Conservation (phyloP, 2,888 invertebrate genomes). For the Ypsolopha scabrella region DNA sequence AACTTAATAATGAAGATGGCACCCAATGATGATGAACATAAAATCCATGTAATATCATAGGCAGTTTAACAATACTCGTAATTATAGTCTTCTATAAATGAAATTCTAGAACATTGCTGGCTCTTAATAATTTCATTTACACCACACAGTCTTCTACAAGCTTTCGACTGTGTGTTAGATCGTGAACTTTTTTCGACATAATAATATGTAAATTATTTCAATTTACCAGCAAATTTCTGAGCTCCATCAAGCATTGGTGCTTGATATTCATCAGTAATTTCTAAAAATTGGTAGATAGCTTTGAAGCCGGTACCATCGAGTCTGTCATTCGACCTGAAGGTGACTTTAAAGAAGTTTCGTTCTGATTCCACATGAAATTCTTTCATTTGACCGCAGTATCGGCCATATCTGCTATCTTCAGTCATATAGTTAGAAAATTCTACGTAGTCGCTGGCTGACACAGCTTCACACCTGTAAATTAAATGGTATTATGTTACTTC, state of each 20-base stretch:
- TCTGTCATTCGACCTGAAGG: conserved; percentile 93
- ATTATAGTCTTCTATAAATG: no score
- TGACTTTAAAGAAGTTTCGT: conserved; percentile 92
- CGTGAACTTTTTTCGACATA: no score
- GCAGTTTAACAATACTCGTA: no score
- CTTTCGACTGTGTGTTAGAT: no score
- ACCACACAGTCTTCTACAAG: no score
- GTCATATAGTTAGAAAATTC: conserved; percentile 96
- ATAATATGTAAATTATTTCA: no score
- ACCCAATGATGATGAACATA: no score
- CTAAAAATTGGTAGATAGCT: conserved; percentile 89
- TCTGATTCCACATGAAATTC: conserved; percentile 89
- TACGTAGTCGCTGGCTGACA: conserved; percentile 94
- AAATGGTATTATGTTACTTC: conserved; percentile 7
- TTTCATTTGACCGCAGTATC: conserved; percentile 88
- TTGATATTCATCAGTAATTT: conserved; percentile 73
- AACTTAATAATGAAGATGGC: no score
- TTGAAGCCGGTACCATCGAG: conserved; percentile 95
- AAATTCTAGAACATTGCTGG: no score
- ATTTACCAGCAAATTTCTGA: conserved; percentile 45
- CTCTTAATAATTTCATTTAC: no score
- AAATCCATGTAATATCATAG: no score
- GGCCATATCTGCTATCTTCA: conserved; percentile 88
- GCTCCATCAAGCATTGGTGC: conserved; percentile 49
- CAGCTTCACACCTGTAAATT: conserved; percentile 85